A percentile compares a stretch with the other conserved stretches of the same genome.
These are phyloP conservation scores for Nestor notabilis DNA, from an alignment of 2,113 vertebrate genomes.

Conservation along the genomic window DNA sequence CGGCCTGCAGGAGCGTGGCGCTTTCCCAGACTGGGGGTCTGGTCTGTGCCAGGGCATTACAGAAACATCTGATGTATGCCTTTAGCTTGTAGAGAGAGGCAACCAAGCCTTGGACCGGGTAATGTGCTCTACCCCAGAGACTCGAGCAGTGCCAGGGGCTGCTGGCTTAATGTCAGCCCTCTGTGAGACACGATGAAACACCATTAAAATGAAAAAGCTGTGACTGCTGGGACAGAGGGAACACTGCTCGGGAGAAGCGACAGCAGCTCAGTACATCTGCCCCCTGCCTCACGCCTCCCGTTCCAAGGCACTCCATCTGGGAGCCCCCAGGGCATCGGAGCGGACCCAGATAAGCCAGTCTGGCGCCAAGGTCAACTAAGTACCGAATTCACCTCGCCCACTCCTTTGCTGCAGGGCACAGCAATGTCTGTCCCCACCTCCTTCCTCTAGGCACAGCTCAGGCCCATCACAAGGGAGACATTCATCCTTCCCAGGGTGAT, in stretches of 20 bases:
- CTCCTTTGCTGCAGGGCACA: background rate
- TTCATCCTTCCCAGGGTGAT: background rate
- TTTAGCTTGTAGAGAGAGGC: background rate
- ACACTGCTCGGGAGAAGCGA: background rate
- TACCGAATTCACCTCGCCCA: background rate
- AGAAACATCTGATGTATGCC: background rate
- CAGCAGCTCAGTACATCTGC: background rate
- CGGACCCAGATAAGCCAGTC: background rate
- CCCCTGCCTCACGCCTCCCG: background rate
- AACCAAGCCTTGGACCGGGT: background rate
- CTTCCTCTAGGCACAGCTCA: background rate
- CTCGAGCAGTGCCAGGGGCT: background rate
- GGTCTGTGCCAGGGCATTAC: background rate
- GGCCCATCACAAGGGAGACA: background rate
- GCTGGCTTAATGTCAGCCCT: background rate
- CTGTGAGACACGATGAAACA: fast-evolving
- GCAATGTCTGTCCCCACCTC: background rate
- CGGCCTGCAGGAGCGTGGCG: background rate
- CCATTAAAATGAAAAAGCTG: background rate
- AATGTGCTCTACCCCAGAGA: background rate
- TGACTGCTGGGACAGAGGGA: too few relatives aligned
- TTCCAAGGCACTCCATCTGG: background rate
- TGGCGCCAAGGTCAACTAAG: background rate
- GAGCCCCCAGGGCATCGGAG: background rate
- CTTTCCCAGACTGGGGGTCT: background rate